Evolutionary conservation across 2,888 invertebrate genomes (phyloP).

Genomic region (Baccha elongata): DNA sequence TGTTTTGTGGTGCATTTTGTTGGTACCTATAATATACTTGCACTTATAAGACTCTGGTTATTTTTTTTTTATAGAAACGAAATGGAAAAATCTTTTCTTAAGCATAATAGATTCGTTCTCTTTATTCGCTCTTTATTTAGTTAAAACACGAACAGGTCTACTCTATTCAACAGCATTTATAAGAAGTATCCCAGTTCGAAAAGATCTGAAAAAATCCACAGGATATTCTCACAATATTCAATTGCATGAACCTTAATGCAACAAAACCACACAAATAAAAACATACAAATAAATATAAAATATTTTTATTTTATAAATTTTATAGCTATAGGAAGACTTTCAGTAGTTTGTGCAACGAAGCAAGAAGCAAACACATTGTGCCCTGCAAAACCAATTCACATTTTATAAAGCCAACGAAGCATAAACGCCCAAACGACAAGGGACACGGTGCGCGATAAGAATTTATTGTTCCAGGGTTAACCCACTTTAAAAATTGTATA

Average conservation of each 20-base stretch:
- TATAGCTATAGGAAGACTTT: conserved; percentile 3
- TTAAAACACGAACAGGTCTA: too few species aligned
- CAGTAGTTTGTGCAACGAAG: conserved; percentile 50
- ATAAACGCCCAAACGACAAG: conserved; percentile 76
- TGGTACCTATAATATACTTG: too few species aligned
- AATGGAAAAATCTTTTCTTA: too few species aligned
- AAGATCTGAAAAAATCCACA: too few species aligned
- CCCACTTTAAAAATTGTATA: conserved; percentile 60
- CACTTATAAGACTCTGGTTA: too few species aligned
- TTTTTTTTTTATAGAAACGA: too few species aligned
- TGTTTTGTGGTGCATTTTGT: too few species aligned
- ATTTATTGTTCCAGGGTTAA: conserved; percentile 75
- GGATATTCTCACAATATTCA: too few species aligned
- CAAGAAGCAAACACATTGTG: conserved; percentile 67
- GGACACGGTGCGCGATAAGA: conserved; percentile 76
- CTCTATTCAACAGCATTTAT: too few species aligned
- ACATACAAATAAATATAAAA: background rate
- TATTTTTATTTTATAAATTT: background rate
- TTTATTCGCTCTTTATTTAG: too few species aligned
- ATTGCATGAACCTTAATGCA: background rate
- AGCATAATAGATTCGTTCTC: too few species aligned
- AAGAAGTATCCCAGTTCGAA: too few species aligned
- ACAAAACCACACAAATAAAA: background rate
- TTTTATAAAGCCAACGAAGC: conserved; percentile 76
- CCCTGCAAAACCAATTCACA: conserved; percentile 68